phyloP scores from a whole-genome alignment of 2,113 vertebrate species.

The Hirundichthys speculiger region DNA sequence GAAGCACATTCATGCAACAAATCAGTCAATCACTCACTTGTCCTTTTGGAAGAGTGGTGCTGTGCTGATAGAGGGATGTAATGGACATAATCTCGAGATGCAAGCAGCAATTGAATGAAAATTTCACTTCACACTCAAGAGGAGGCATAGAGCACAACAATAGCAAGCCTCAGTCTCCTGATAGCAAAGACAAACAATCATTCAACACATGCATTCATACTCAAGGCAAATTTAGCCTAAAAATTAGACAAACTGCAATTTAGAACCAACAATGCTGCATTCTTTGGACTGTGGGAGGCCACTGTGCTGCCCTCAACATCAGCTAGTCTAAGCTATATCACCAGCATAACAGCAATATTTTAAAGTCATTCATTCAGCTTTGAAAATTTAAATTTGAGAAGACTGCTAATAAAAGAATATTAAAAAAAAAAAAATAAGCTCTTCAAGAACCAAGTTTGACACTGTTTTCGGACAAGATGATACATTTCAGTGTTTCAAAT shows the following conservation, averaged over 20 bases:
- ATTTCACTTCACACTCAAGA: too few species aligned
- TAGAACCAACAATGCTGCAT: too few species aligned
- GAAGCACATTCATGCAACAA: conserved; percentile 51
- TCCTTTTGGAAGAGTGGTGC: conserved; percentile 42
- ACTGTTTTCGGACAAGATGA: conserved; percentile 5
- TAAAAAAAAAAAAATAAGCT: conserved; percentile 35
- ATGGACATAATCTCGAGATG: conserved; percentile 23
- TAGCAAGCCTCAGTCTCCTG: too few species aligned
- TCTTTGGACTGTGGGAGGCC: too few species aligned
- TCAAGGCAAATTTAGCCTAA: too few species aligned
- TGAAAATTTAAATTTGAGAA: conserved; percentile 40
- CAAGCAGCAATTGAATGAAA: too few species aligned
- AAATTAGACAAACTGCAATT: too few species aligned
- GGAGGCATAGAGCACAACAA: too few species aligned
- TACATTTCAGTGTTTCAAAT: conserved; percentile 9
- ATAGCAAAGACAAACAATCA: too few species aligned
- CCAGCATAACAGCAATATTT: conserved; percentile 54
- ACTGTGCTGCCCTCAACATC: too few species aligned
- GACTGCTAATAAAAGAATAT: conserved; percentile 25
- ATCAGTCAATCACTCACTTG: conserved; percentile 22
- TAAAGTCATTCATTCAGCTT: conserved; percentile 39
- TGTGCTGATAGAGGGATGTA: conserved; percentile 21
- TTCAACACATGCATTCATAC: too few species aligned
- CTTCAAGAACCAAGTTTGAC: conserved; percentile 26
- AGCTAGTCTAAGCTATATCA: conserved; percentile 44